These are phyloP conservation scores for Pelusios castaneus DNA, from an alignment of 2,113 vertebrate species.

Conservation along the genomic window DNA sequence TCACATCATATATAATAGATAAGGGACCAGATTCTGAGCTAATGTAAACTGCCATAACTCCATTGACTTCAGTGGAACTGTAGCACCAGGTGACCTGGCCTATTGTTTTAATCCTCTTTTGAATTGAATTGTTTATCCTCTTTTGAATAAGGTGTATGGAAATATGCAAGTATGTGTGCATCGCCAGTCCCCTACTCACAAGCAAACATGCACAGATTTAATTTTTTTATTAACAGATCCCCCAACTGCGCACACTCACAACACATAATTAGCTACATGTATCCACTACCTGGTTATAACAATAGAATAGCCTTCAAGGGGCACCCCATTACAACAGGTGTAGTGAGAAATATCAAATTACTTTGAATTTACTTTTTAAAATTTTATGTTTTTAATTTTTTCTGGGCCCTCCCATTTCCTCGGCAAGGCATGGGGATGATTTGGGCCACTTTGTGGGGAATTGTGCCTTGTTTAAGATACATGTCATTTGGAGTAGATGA, in stretches of 20 bases:
- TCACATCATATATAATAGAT: background rate
- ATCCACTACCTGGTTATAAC: rapidly evolving
- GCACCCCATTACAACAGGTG: background rate
- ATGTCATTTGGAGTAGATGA: background rate
- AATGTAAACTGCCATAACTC: background rate
- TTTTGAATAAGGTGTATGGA: background rate
- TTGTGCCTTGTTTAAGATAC: too few relatives aligned
- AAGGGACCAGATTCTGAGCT: background rate
- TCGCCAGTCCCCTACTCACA: rapidly evolving
- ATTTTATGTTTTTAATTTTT: background rate
- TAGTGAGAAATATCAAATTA: background rate
- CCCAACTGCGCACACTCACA: background rate
- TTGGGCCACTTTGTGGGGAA: background rate
- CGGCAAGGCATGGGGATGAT: too few relatives aligned
- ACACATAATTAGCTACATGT: background rate
- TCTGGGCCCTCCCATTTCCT: background rate
- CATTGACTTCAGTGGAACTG: background rate
- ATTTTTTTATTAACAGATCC: background rate
- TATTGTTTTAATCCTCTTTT: background rate
- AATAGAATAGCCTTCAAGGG: background rate
- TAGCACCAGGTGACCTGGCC: background rate
- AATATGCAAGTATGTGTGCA: background rate
- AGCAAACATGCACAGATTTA: background rate
- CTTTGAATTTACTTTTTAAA: background rate
- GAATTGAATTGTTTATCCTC: too few relatives aligned